Percentiles rank a stretch among this genome's conserved stretches.
Evolutionary conservation across 1,140 invertebrate species (phyloP).

Genomic region (Arion vulgaris): DNA sequence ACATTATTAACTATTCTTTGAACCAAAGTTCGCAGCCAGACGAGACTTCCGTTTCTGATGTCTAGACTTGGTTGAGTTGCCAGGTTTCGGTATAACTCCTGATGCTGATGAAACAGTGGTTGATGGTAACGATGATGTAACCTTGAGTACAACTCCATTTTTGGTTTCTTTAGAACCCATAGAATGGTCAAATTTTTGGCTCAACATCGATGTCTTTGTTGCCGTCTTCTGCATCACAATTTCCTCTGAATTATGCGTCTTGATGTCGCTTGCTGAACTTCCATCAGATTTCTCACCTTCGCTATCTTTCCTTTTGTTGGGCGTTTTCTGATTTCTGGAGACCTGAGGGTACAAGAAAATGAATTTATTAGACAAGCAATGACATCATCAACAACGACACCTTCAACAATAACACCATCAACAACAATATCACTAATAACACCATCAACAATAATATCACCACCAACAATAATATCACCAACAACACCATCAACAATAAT

Average conservation of each 20-base stretch:
- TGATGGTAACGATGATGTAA: neutral
- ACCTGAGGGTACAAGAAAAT: too few relatives aligned
- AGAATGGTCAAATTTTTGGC: neutral
- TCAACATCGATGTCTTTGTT: neutral
- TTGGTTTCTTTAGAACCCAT: neutral
- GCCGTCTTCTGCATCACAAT: neutral
- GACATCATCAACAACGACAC: too few relatives aligned
- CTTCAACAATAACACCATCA: too few relatives aligned
- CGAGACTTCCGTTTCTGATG: conserved; percentile 31
- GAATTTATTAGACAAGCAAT: neutral
- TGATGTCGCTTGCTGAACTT: neutral
- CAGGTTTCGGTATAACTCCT: too few relatives aligned
- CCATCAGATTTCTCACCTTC: conserved; percentile 8
- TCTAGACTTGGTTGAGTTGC: neutral
- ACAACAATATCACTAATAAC: too few relatives aligned
- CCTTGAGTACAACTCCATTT: neutral
- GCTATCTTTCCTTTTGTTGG: conserved; percentile 13
- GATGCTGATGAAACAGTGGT: neutral
- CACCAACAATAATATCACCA: too few relatives aligned
- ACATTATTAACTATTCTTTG: neutral
- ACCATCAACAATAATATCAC: too few relatives aligned
- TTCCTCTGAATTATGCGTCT: neutral
- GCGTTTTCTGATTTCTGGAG: conserved; percentile 15
- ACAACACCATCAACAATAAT: too few relatives aligned
- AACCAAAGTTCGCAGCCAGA: conserved; percentile 28